A percentile compares a stretch with the other conserved stretches of the same genome.
Conservation (phyloP, 2,113 vertebrate species). For the Microcebus murinus region DNA sequence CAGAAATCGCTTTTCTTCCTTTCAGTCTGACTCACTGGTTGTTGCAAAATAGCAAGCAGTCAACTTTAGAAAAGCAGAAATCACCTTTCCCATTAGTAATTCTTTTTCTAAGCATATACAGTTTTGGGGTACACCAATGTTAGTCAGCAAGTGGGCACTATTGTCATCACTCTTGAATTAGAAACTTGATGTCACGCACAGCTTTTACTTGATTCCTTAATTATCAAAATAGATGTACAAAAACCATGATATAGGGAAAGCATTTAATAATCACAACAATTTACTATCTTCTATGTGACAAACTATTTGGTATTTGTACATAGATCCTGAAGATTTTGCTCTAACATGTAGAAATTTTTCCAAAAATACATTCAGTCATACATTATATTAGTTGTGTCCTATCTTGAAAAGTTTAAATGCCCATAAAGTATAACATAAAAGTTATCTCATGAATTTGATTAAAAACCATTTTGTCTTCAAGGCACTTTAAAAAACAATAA, state of each 20-base stretch:
- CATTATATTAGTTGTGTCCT: conserved; percentile 54
- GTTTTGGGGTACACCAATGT: background rate
- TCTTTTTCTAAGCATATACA: background rate
- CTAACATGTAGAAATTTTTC: background rate
- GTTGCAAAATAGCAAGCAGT: background rate
- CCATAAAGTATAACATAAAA: conserved; percentile 77
- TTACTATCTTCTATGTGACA: background rate
- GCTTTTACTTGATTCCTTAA: background rate
- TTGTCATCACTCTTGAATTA: background rate
- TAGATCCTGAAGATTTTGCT: conserved; percentile 7
- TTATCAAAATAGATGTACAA: conserved; percentile 5
- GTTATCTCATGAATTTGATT: conserved; percentile 78
- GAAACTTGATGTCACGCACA: background rate
- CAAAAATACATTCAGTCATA: conserved; percentile 44
- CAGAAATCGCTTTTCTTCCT: background rate
- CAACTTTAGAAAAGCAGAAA: background rate
- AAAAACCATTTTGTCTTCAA: conserved; percentile 77
- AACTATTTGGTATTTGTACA: conserved; percentile 4
- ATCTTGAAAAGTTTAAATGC: conserved; percentile 76
- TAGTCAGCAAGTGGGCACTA: background rate
- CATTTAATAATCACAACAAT: conserved; percentile 1
- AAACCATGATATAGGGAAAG: background rate
- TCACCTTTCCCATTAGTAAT: background rate
- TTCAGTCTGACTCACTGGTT: background rate
- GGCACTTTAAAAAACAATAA: conserved; percentile 76